Base-by-base conservation (phyloP, 2,797 vertebrate genomes). In the Poeciliopsis gracilis region DNA sequence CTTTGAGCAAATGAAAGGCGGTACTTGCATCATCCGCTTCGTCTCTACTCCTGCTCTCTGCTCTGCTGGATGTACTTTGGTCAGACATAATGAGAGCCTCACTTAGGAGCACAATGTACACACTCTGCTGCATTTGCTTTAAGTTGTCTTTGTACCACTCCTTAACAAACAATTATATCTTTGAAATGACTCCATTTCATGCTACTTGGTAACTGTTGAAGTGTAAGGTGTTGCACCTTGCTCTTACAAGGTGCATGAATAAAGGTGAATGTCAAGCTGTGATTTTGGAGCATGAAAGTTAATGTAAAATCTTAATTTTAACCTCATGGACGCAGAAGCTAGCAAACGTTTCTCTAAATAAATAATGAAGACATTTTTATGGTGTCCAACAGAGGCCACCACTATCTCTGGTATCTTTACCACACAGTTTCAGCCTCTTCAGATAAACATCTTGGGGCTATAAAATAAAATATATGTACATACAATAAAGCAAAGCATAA, bases 141-240 rank as follows among this genome's bases (percentile, higher is more conserved):
- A 78, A 87, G 57, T 83, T 72, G 4, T 76, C 88, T 93, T 93
- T 92, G 90, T 91, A 92, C 87, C 82, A 80, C 70, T 86, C 38
- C 74, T 84, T 76, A 77, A 85, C 46, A 89, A 91, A 88, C 76
- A 82, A 81, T 87, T 78, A 77, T 81, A 78, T 80, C 81, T 77
- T 82, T 80, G 73, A 84, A 85, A 91, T 92, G 57, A 79, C 78
- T 86, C 83, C 6, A 78, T 88, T 87, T 90, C 87, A 90, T 84
- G 87, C 84, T 88, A 80, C 84, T 83, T 67, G 0, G 72, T 80
- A 86, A 49, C 81, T 77, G 87, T 88, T 90, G 87, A 91, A 87
- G 85, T 84, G 49, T 1, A 33, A 28, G 76, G 41, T 71, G 16
- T 80, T 75, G 51, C 61, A 67, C 61, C n/a, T 2, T 0, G 0